Percentiles rank a stretch among this genome's conserved stretches.
These are phyloP conservation scores for Sylvia borin DNA, from an alignment of 2,797 vertebrate genomes.

Conservation along the genomic window DNA sequence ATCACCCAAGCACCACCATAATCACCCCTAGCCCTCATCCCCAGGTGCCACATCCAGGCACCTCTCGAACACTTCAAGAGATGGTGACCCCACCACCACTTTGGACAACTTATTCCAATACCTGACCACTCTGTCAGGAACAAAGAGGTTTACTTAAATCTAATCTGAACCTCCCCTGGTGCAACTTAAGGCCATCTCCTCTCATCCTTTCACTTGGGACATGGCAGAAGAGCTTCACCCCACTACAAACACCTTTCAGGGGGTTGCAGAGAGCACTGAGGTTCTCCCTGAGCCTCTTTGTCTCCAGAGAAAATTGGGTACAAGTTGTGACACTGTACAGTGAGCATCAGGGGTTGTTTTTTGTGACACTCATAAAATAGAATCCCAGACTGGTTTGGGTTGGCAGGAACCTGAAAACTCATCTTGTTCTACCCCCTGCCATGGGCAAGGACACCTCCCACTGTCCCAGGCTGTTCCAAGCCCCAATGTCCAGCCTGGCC, in stretches of 20 bases:
- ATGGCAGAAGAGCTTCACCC: not conserved
- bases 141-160: not conserved
- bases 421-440: accelerated
- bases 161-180: not conserved
- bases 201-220: not conserved
- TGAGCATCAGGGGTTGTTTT: not conserved
- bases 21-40: not conserved
- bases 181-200: not conserved
- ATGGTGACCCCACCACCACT: not conserved
- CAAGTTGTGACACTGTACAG: not conserved
- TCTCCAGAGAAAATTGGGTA: not conserved
- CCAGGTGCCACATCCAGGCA: not conserved
- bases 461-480: not conserved
- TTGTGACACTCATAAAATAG: not conserved
- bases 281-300: not conserved
- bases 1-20: not conserved
- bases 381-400: not conserved
- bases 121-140: not conserved
- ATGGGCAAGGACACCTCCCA: not conserved
- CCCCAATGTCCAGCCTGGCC: not conserved
- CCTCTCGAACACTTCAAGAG: not conserved
- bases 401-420: not conserved
- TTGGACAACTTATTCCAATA: not conserved
- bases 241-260: not conserved
- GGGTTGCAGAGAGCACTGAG: not conserved